Evolutionary conservation across 2,113 vertebrate species (phyloP).

Genomic region (Arenaria interpres): DNA sequence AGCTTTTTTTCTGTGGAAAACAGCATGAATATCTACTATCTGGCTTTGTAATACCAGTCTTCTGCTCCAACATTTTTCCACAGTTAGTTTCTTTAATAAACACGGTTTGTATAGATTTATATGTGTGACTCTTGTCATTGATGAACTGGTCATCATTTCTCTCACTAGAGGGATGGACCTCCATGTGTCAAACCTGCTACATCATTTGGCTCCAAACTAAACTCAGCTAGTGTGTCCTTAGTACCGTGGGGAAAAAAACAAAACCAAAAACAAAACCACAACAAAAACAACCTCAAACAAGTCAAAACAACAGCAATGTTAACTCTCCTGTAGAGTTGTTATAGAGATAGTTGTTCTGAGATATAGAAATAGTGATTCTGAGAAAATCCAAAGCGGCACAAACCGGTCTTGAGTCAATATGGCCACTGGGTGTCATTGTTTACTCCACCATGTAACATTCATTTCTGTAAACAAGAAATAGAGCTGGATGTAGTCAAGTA

Average conservation of each 20-base stretch:
- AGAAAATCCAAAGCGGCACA: background rate
- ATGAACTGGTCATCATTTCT: background rate
- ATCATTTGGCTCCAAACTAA: background rate
- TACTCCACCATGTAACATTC: conserved; percentile 20
- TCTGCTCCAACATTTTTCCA: background rate
- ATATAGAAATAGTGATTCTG: background rate
- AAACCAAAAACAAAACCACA: background rate
- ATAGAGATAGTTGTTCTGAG: no score
- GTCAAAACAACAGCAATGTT: background rate
- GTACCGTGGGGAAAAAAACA: accelerated
- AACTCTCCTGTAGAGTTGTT: no score
- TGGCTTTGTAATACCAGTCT: background rate
- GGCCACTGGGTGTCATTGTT: conserved; percentile 69
- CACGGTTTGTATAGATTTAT: background rate
- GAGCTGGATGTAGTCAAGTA: background rate
- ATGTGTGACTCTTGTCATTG: background rate
- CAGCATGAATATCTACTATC: background rate
- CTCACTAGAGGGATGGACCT: background rate
- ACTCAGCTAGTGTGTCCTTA: background rate
- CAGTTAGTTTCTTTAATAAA: background rate
- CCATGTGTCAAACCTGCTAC: background rate
- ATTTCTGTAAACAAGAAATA: background rate
- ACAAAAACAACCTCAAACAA: background rate
- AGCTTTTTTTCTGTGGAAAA: background rate
- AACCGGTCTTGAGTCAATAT: background rate